phyloP scores from a whole-genome alignment of 2,888 invertebrate species.

The Cephus runcator region DNA sequence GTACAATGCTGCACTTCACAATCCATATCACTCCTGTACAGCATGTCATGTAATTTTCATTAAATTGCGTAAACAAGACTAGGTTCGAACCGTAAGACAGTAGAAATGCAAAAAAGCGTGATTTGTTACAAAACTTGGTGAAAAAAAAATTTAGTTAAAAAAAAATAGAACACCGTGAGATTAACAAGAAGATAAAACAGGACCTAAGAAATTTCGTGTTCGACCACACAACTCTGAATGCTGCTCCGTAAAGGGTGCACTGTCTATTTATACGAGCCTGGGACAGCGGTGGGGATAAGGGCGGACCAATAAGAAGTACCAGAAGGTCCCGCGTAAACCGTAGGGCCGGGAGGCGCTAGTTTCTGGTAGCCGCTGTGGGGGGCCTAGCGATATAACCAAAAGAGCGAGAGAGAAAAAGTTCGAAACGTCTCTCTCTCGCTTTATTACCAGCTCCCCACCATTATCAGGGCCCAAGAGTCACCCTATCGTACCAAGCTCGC shows the following conservation, averaged over 20 bases:
- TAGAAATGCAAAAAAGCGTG: too few relatives aligned
- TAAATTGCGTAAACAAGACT: too few relatives aligned
- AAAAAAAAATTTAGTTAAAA: too few relatives aligned
- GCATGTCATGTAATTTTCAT: conserved; percentile 30
- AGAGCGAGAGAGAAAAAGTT: too few relatives aligned
- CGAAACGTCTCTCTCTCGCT: too few relatives aligned
- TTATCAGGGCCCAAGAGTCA: neutral
- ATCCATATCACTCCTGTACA: conserved; percentile 61
- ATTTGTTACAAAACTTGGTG: too few relatives aligned
- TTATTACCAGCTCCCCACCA: too few relatives aligned
- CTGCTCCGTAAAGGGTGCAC: conserved; percentile 28
- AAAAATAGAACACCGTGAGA: too few relatives aligned
- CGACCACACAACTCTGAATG: conserved; percentile 31
- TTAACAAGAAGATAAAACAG: too few relatives aligned
- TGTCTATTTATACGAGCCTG: conserved; percentile 26
- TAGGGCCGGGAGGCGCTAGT: conserved; percentile 17
- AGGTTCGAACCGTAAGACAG: too few relatives aligned
- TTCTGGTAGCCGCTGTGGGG: conserved; percentile 1
- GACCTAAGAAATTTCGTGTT: neutral
- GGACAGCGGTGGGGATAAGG: conserved; percentile 35
- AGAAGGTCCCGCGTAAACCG: conserved; percentile 49
- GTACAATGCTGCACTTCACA: conserved; percentile 66
- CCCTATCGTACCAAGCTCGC: conserved; percentile 19
- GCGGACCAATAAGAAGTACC: conserved; percentile 39
- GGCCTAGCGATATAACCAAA: neutral